Conservation (phyloP, 1,140 invertebrate genomes). For the Pararge aegeria region DNA sequence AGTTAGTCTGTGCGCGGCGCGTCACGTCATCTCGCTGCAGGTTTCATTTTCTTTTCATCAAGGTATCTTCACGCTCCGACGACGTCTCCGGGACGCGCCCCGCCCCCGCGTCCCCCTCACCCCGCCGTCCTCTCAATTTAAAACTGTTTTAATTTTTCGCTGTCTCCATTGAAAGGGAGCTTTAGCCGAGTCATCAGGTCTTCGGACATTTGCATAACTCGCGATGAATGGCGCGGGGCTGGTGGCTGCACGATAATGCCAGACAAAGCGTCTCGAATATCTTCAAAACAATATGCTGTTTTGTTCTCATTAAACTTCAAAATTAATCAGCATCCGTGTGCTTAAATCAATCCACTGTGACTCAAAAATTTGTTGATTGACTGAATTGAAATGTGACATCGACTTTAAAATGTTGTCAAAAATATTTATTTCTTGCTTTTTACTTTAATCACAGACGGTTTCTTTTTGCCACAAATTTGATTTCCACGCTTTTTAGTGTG, state of each 20-base stretch:
- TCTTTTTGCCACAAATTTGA: too few relatives aligned
- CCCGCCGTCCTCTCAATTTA: constrained; percentile 38
- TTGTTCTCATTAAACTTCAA: too few relatives aligned
- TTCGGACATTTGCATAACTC: constrained; percentile 28
- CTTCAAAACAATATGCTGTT: neutral
- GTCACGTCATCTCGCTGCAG: constrained; percentile 42
- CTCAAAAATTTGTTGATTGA: too few relatives aligned
- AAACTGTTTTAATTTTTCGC: constrained; percentile 55
- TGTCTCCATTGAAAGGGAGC: constrained; percentile 34
- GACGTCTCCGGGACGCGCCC: constrained; percentile 37
- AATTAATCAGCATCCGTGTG: too few relatives aligned
- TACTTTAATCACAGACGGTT: too few relatives aligned
- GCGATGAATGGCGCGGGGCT: constrained; percentile 5
- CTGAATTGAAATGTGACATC: too few relatives aligned
- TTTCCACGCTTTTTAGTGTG: too few relatives aligned
- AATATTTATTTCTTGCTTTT: too few relatives aligned
- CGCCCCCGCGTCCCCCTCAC: constrained; percentile 11
- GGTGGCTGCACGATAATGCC: constrained; percentile 13
- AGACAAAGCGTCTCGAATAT: constrained; percentile 20
- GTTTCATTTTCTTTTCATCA: constrained; percentile 73
- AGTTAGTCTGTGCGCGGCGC: constrained; percentile 21
- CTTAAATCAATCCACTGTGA: too few relatives aligned
- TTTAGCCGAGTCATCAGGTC: constrained; percentile 27
- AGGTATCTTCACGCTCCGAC: constrained; percentile 62
- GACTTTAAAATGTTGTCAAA: too few relatives aligned